phyloP scores from a whole-genome alignment of 53 echinoderm and acorn worm species.

The Patiria pectinifera region DNA sequence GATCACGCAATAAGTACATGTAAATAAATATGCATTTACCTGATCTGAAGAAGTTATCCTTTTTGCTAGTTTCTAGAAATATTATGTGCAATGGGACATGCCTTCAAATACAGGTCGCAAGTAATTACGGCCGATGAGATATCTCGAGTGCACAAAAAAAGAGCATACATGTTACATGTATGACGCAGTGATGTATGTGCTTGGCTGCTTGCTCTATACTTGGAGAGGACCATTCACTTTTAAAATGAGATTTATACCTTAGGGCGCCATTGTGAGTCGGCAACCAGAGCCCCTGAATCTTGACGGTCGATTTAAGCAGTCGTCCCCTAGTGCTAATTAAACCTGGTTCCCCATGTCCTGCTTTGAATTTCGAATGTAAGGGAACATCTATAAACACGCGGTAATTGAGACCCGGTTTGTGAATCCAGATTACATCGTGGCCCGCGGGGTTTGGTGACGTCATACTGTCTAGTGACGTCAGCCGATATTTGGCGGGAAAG shows the following conservation, averaged over 20 bases:
- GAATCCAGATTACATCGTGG: conserved; percentile 16
- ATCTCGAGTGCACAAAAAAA: too few species aligned
- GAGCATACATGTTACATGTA: too few species aligned
- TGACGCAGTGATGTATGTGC: background rate
- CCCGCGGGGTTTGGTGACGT: conserved; percentile 24
- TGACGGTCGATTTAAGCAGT: conserved; percentile 37
- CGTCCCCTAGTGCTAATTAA: conserved; percentile 33
- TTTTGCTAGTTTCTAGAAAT: too few species aligned
- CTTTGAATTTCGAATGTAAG: background rate
- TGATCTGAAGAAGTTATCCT: too few species aligned
- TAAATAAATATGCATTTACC: too few species aligned
- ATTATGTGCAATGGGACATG: too few species aligned
- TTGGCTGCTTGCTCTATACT: background rate
- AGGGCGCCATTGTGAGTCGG: background rate
- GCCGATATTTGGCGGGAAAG: conserved; percentile 24
- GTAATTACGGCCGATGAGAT: too few species aligned
- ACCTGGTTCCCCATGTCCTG: background rate
- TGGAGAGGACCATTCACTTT: background rate
- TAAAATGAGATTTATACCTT: background rate
- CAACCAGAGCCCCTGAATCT: background rate
- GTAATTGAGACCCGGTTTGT: conserved; percentile 19
- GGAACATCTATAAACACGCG: background rate
- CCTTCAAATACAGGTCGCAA: too few species aligned
- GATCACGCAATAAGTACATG: too few species aligned
- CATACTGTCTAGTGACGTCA: conserved; percentile 46